phyloP scores from a whole-genome alignment of 2,888 invertebrate genomes.

The Chrysodeixis includens region DNA sequence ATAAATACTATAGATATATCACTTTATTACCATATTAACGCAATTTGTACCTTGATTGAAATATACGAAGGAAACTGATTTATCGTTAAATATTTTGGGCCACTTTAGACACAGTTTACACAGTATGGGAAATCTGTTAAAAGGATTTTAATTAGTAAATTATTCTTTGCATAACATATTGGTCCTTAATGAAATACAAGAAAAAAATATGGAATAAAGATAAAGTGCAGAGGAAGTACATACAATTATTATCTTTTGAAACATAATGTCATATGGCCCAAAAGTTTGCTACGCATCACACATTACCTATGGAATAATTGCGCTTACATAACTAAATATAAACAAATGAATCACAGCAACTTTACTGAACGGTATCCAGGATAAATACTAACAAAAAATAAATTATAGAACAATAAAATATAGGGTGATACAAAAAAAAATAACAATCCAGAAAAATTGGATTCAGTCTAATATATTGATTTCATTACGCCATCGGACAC shows the following conservation, averaged over 20 bases:
- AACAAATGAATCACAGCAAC: slow-evolving; percentile 69
- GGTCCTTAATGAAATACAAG: not conserved
- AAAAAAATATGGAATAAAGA: not conserved
- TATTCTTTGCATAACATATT: not conserved
- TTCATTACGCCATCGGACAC: too few species aligned
- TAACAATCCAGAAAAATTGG: not conserved
- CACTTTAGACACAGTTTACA: not conserved
- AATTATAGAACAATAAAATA: slow-evolving; percentile 37
- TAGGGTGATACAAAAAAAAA: slow-evolving; percentile 7
- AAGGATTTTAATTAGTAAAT: not conserved
- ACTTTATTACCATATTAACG: slow-evolving; percentile 65
- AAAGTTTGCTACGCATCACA: slow-evolving; percentile 17
- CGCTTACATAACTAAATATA: slow-evolving; percentile 50
- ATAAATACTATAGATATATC: slow-evolving; percentile 70
- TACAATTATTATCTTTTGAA: not conserved
- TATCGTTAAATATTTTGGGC: slow-evolving; percentile 10
- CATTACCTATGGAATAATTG: slow-evolving; percentile 47
- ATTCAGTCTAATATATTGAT: not conserved
- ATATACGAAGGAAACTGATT: slow-evolving; percentile 19
- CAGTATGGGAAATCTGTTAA: not conserved
- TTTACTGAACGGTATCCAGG: slow-evolving; percentile 58
- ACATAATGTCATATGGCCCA: slow-evolving; percentile 21
- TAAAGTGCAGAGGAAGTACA: not conserved
- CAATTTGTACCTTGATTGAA: slow-evolving; percentile 76
- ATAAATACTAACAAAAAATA: slow-evolving; percentile 40